Conservation (phyloP, 2,113 vertebrate species). For the Melanocharis versteri region DNA sequence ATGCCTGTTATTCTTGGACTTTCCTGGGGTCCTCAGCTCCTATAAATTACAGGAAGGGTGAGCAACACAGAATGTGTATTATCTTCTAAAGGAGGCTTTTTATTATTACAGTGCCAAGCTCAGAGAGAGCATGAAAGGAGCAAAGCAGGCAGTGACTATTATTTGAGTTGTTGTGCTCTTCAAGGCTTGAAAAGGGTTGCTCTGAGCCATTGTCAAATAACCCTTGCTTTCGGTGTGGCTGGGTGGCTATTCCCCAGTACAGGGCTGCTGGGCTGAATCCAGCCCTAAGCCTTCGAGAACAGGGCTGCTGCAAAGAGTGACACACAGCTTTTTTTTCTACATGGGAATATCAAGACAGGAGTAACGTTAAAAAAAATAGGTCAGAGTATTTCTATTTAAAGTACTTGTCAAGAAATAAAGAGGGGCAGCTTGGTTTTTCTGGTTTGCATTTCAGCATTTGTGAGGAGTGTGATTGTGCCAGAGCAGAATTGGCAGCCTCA, state of each 20-base stretch:
- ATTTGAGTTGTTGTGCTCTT: neutral
- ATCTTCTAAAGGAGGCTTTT: neutral
- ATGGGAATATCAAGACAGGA: neutral
- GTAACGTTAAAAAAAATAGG: neutral
- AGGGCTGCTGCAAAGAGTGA: neutral
- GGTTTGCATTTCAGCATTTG: neutral
- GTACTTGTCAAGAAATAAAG: neutral
- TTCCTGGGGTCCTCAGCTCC: neutral
- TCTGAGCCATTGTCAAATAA: neutral
- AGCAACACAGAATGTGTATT: neutral
- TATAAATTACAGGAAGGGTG: neutral
- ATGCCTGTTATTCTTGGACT: neutral
- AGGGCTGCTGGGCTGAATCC: neutral
- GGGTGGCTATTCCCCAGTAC: neutral
- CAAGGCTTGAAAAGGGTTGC: neutral
- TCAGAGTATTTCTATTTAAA: conserved; percentile 28
- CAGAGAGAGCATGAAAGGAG: neutral
- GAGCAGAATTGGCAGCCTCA: neutral
- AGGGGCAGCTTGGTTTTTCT: neutral
- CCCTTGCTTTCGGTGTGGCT: neutral
- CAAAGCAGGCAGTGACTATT: neutral
- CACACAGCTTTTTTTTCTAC: neutral
- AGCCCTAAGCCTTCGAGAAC: neutral
- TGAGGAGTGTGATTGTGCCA: neutral
- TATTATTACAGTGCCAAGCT: neutral